Base-by-base conservation (phyloP, 2,888 invertebrate species). In the Callimorpha dominula region DNA sequence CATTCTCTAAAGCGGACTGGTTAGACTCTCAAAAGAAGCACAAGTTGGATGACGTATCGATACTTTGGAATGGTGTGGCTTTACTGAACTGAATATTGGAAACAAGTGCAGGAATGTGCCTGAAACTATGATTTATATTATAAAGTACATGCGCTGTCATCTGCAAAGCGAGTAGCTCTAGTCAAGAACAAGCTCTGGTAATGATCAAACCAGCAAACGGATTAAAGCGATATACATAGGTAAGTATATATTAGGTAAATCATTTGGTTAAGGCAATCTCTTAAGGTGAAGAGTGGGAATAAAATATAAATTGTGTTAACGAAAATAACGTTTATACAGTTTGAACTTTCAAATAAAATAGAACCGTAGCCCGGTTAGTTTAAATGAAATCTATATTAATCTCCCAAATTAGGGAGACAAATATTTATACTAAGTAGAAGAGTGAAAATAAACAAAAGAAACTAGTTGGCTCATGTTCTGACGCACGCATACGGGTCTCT, bases 401-500 rank as follows among this genome's bases (percentile, higher is more conserved):
- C 42, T 54, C 49, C 42, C 15, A 17, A 67, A 66, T 66, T 67
- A 67, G 62, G 62, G 42, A 62, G 20, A 20, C 52, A 20, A 67
- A 66, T 66, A 66, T 71, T 65, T 50, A 15, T 42, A 31, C 50
- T 40, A 50, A 42, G 60, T 50, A 66, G 20, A 67, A 71, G 62
- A 62, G 62, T 20, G 50, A 31, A 71, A 49, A 60, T 43, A 67
- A 62, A 71, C 62, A 67, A 8, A 31, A 12, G 52, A 67, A 62
- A 67, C 49, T 49, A 52, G 67, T 71, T 71, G 52, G 43, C 12
- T 62, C 20, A 52, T 60, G 42, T 42, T 42, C 17, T 65, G 20
- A 66, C 40, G 60, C 17, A 71, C 20, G 42, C 65, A 50, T 9
- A 12, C 50, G 65, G 60, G n/a, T 42, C 60, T 42, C 42, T 43